These are phyloP conservation scores for Carapus acus DNA, from an alignment of 2,797 vertebrate genomes.

Conservation along the genomic window DNA sequence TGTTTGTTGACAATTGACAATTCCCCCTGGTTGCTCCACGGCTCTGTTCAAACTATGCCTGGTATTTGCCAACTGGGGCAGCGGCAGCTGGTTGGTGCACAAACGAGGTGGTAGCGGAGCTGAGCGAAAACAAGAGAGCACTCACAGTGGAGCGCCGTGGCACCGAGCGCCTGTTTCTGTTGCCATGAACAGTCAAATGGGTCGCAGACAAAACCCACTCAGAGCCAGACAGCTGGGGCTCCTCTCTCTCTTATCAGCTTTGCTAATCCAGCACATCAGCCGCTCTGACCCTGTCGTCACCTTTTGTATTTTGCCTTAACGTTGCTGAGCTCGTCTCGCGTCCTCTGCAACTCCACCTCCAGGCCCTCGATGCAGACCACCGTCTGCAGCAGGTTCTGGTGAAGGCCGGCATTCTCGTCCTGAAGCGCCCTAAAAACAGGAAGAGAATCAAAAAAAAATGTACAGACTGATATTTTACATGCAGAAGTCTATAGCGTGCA, in stretches of 20 bases:
- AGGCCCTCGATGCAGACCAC: conserved; percentile 74
- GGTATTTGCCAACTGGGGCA: conserved; percentile 41
- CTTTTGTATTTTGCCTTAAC: conserved; percentile 73
- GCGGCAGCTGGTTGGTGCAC: conserved; percentile 31
- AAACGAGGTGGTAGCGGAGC: conserved; percentile 21
- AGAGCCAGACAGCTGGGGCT: conserved; percentile 1
- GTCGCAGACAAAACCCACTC: conserved; percentile 3
- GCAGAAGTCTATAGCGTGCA: too few species aligned
- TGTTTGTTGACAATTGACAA: conserved; percentile 20
- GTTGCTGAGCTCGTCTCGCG: conserved; percentile 65
- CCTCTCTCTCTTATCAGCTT: too few species aligned
- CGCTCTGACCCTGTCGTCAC: conserved; percentile 31
- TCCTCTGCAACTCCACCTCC: conserved; percentile 69
- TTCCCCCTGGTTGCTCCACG: conserved; percentile 43
- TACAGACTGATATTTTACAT: too few species aligned
- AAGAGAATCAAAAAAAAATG: too few species aligned
- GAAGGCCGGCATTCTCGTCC: conserved; percentile 72
- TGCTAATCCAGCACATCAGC: neutral
- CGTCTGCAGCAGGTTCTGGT: conserved; percentile 72
- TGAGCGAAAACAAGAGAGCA: neutral
- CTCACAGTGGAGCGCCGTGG: conserved; percentile 17
- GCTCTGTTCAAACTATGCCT: conserved; percentile 26
- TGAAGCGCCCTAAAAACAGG: conserved; percentile 61
- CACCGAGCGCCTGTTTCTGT: neutral
- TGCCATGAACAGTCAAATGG: neutral